These are phyloP conservation scores for Amphipoea lucens DNA, from an alignment of 2,888 invertebrate species.

Conservation along the genomic window DNA sequence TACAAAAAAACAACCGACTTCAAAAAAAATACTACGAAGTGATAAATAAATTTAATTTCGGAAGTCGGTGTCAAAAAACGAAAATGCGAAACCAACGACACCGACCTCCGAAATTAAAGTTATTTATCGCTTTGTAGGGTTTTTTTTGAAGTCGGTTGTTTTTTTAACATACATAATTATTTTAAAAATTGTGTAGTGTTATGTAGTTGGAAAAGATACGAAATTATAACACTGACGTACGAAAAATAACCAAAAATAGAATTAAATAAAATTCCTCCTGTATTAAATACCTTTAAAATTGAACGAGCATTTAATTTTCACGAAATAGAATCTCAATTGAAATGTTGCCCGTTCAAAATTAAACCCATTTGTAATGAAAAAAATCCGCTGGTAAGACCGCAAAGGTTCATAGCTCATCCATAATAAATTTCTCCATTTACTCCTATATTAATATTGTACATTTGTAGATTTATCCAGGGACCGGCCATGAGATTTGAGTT, in stretches of 20 bases:
- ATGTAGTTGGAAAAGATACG: not conserved
- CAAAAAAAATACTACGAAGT: too few relatives aligned
- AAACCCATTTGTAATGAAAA: slow-evolving; percentile 60
- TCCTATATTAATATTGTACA: slow-evolving; percentile 65
- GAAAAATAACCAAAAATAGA: not conserved
- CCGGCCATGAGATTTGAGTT: slow-evolving; percentile 62
- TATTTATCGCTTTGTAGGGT: too few relatives aligned
- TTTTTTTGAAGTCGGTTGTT: too few relatives aligned
- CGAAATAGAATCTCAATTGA: slow-evolving; percentile 53
- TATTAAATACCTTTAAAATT: slow-evolving; percentile 31
- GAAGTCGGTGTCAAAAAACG: too few relatives aligned
- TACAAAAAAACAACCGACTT: too few relatives aligned
- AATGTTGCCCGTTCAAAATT: slow-evolving; percentile 58
- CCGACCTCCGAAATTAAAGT: too few relatives aligned
- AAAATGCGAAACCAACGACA: too few relatives aligned
- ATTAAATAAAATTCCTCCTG: slow-evolving; percentile 11
- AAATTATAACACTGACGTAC: not conserved
- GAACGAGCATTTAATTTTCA: slow-evolving; percentile 53
- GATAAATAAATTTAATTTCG: too few relatives aligned
- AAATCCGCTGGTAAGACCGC: slow-evolving; percentile 58
- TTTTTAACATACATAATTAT: too few relatives aligned
- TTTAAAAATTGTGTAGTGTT: not conserved
- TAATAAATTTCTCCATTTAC: slow-evolving; percentile 67
- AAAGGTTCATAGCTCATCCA: slow-evolving; percentile 65
- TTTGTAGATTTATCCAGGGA: slow-evolving; percentile 67